Evolutionary conservation across 2,888 invertebrate genomes (phyloP), one percentile per base, ranked within the genome.

Genomic region (Ariolimax columbianus): DNA sequence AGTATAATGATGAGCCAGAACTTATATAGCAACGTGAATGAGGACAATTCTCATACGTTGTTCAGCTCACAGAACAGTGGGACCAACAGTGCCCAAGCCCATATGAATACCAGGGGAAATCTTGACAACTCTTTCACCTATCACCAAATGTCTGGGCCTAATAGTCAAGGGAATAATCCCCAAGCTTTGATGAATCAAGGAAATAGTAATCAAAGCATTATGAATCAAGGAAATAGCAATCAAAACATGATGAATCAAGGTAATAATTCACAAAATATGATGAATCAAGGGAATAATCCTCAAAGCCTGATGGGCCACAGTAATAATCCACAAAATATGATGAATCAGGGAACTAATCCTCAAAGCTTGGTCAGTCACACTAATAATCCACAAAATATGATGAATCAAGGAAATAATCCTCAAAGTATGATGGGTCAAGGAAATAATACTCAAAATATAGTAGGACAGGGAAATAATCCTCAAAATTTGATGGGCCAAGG

Each of bases 281-380:
- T 30, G 11, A 17, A 17, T 26, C 73, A 75, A 47, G 51, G 43
- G 14, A 51, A 51, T 75, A 75, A 51, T 33, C 33, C 26, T 11
- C 75, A 75, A n/a, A 75, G 26, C 30, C 1, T 75, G n/a, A 77
- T 77, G 36, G 17, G 23, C 6, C 77, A 55, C 7, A 55, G 77
- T 14, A 77, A 55, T 77, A 77, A 77, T 40, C 66, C 30, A n/a
- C 79, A 79, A n/a, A 77, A 77, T 23, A 55, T 78, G 78, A 59
- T 78, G 36, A 17, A 23, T 26, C 59, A 63, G n/a, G 59, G 63
- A 40, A 73, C 43, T 73, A 73, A 73, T 14, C 43, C 43, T 26
- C 73, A 77, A 33, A 77, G 30, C 30, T 4, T 77, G 59, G 38
- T 77, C 23, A 33, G 30, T 51, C 77, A 77, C 9, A 26, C 55